Base-by-base conservation (phyloP, 1,140 invertebrate species). In the Procambarus virginalis region DNA sequence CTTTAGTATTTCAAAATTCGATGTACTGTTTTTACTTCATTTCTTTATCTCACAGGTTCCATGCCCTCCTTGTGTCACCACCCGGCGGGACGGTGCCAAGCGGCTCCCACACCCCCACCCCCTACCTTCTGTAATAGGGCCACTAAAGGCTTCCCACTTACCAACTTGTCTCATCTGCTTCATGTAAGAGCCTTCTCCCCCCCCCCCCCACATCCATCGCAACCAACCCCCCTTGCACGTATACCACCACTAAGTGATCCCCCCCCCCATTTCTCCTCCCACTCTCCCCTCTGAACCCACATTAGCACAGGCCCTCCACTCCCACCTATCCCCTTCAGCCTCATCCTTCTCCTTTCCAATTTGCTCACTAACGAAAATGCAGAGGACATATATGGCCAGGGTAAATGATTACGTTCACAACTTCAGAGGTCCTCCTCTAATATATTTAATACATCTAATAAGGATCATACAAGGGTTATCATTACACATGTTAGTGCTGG, bases 131-230 rank as follows among this genome's bases (percentile, higher is more conserved):
- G 68, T 73, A 73, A 73, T 34, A 73, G 8, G 68, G 34, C 68
- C 68, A 73, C 68, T 73, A 73, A 73, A 73, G 68, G 68, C 68
- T 73, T 73, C 68, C 68, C 68, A 73, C 68, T 73, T 73, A 73
- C 68, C 68, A 73, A 73, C 68, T 73, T 73, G 68, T 73, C 68
- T 73, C 68, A 73, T 73, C 68, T 73, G 68, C 68, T 34, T 73
- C 68, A 73, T 73, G n/a, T 73, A 73, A 73, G 68, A 73, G 68
- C 68, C 8, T 5, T 34, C 68, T 34, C 20, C n/a, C n/a, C n/a
- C 68, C 10, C n/a, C n/a, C 68, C 5, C 68, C 64, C 64, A 17
- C 64, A 68, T 12, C 64, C 17, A 10, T 20, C 17, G 17, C 64
- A 68, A 17, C 64, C 64, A 10, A 73, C n/a, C 68, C n/a, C 68